Evolutionary conservation across 2,113 vertebrate genomes (phyloP).

Genomic region (Neomonachus schauinslandi): DNA sequence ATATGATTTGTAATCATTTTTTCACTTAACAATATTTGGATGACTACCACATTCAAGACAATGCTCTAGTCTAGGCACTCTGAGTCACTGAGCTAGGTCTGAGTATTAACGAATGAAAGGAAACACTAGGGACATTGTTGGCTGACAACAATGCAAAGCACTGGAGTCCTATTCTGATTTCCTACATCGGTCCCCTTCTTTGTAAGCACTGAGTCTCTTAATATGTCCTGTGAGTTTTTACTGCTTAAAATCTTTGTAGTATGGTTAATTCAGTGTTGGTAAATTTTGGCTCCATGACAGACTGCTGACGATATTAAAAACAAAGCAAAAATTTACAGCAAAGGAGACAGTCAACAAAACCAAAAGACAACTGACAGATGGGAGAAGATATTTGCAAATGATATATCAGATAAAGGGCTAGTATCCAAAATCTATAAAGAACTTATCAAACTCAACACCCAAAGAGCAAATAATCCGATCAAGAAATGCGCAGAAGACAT

Average conservation of each 20-base stretch:
- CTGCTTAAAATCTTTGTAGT: neutral
- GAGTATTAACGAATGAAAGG: neutral
- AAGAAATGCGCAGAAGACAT: too few relatives aligned
- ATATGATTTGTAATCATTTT: neutral
- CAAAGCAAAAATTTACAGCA: neutral
- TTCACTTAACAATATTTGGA: neutral
- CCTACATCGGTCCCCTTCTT: neutral
- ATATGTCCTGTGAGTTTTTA: neutral
- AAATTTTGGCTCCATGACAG: neutral
- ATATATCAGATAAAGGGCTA: too few relatives aligned
- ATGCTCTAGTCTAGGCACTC: neutral
- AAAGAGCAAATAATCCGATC: too few relatives aligned
- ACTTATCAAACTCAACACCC: too few relatives aligned
- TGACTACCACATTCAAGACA: neutral
- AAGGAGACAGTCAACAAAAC: too few relatives aligned
- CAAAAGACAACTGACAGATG: too few relatives aligned
- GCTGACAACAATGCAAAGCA: neutral
- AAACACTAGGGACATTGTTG: neutral
- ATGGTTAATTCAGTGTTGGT: neutral
- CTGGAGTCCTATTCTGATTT: neutral
- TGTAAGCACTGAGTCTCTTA: neutral
- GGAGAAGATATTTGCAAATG: too few relatives aligned
- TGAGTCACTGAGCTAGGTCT: neutral
- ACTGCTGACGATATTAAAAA: neutral
- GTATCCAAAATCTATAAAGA: too few relatives aligned